Conservation (phyloP, 2,113 vertebrate genomes). For the Gallinago paraguaiae region DNA sequence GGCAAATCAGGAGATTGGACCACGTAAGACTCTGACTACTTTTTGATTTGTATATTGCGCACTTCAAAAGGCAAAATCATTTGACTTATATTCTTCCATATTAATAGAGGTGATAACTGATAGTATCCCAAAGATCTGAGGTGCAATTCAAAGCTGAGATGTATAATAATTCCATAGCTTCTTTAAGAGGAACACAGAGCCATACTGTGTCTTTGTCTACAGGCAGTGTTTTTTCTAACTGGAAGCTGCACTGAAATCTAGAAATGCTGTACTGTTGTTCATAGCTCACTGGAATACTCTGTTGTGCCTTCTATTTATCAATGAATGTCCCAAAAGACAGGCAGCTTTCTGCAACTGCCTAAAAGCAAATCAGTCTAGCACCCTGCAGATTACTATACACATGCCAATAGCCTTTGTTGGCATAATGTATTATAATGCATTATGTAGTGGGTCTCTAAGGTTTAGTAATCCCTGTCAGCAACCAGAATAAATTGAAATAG, state of each 20-base stretch:
- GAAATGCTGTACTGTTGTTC: neutral
- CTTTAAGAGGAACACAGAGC: conserved; percentile 15
- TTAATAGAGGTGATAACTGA: neutral
- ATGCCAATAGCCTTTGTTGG: neutral
- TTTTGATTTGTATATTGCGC: neutral
- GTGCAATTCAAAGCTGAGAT: neutral
- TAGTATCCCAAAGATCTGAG: neutral
- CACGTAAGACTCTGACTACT: accelerated
- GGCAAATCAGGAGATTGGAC: neutral
- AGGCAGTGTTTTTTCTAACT: neutral
- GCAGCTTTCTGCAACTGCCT: neutral
- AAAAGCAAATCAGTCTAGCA: neutral
- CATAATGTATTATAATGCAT: neutral
- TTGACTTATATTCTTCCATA: neutral
- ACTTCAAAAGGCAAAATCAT: neutral
- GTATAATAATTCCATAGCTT: neutral
- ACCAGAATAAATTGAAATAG: conserved; percentile 7
- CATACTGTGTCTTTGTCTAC: neutral
- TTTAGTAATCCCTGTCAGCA: conserved; percentile 31
- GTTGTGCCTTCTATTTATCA: neutral
- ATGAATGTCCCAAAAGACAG: neutral
- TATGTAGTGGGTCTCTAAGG: neutral
- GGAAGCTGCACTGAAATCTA: neutral
- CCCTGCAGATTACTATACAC: neutral
- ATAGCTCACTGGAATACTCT: neutral